Base-by-base conservation (phyloP, 2,797 vertebrate genomes). In the Hemibagrus guttatus region DNA sequence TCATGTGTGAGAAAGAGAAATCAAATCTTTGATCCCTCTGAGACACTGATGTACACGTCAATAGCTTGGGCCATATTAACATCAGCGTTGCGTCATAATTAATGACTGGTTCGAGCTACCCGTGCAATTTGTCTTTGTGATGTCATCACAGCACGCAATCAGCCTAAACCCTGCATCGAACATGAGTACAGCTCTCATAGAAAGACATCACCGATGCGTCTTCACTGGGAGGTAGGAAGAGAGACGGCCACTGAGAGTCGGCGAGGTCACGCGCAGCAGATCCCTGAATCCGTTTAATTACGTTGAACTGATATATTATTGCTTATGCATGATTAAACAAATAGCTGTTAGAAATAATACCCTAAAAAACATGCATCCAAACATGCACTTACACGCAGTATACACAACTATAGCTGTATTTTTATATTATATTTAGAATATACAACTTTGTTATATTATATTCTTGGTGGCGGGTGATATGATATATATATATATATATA, bases 1-100 rank as follows among this genome's bases (percentile, higher is more conserved):
- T 88, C 91, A 85, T 52, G 88, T 84, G 89, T 81, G 88, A 83
- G 87, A 54, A 76, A 85, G 54, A 89, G 78, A 84, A 84, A 86
- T 83, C 59, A 68, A 58, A 42, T 23, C 85, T 88, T 90, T 89
- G 86, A 88, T 80, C 78, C 52, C 69, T 52, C 17, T 23, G 28
- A 61, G 39, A 81, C 31, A 76, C 49, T 21, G 19, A 61, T 42
- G 28, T 23, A 14, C 35, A 35, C 13, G 56, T 26, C 31, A 26
- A 21, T 12, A 61, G 46, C 31, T 31, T 39, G 71, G 74, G 72
- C 28, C 8, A 16, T 82, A 86, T 85, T 84, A 89, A 90, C 1
- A 31, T 35, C 19, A 23, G 69, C 16, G 28, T 78, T 58, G 4
- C 8, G 12, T 78, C 28, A 11, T 78, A 7, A 23, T 78, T 78